Evolutionary conservation across 2,113 vertebrate species (phyloP).

Genomic region (Okapia johnstoni): DNA sequence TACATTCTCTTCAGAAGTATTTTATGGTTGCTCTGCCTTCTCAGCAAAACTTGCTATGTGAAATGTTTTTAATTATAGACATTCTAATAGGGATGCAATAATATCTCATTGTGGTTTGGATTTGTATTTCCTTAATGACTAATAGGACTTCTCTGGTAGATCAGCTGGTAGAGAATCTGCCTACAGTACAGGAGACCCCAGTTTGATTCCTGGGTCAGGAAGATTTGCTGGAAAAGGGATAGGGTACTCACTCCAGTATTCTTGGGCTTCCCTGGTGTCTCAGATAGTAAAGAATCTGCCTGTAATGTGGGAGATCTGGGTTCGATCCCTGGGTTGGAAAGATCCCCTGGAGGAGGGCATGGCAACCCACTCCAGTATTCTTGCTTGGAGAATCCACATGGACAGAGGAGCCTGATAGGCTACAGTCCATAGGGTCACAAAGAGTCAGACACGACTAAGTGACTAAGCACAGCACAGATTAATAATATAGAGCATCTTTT

Average conservation of each 20-base stretch:
- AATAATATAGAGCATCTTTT: neutral
- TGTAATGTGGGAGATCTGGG: neutral
- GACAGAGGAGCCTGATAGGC: neutral
- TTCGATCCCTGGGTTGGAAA: neutral
- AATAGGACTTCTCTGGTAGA: neutral
- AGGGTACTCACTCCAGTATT: neutral
- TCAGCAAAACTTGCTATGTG: neutral
- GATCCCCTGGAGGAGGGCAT: neutral
- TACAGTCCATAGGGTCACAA: neutral
- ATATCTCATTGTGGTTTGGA: neutral
- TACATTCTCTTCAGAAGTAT: neutral
- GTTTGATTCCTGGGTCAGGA: neutral
- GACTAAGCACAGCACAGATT: neutral
- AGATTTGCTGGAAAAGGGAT: fast-evolving
- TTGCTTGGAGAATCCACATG: neutral
- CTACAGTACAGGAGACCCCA: neutral
- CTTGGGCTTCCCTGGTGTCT: neutral
- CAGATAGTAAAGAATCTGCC: neutral
- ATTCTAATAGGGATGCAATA: neutral
- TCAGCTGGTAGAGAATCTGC: neutral
- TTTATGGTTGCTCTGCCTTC: neutral
- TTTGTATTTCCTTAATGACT: neutral
- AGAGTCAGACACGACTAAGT: neutral
- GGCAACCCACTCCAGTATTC: neutral
- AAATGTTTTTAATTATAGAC: neutral